Percentiles rank a stretch among this genome's conserved stretches.
phyloP scores from a whole-genome alignment of 2,797 vertebrate species.

The Ibycter americanus region DNA sequence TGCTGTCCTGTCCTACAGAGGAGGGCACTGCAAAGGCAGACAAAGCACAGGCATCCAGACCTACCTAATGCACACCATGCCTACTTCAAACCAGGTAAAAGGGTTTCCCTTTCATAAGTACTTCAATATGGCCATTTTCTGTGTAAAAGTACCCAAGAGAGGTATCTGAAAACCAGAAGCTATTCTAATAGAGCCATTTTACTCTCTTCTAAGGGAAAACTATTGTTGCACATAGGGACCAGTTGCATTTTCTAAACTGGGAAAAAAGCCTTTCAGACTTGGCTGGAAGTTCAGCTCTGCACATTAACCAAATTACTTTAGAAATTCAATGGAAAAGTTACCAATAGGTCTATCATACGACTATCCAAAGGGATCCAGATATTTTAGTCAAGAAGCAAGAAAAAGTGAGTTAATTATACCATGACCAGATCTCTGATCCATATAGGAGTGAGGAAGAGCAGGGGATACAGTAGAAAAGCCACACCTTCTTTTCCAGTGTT shows the following conservation, averaged over 20 bases:
- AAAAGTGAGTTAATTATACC: neutral
- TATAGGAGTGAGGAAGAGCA: neutral
- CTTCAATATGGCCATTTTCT: neutral
- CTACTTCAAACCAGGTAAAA: neutral
- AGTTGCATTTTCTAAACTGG: constrained; percentile 5
- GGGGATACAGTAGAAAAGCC: neutral
- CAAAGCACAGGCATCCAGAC: neutral
- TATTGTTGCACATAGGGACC: neutral
- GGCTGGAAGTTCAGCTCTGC: neutral
- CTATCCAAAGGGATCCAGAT: neutral
- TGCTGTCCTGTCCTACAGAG: neutral
- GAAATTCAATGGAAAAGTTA: neutral
- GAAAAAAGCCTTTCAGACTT: neutral
- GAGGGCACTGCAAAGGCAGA: neutral
- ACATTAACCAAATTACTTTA: neutral
- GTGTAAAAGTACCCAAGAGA: neutral
- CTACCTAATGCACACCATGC: neutral
- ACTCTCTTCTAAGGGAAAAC: neutral
- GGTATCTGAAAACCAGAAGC: neutral
- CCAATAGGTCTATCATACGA: neutral
- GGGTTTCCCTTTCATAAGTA: neutral
- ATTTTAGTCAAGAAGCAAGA: neutral
- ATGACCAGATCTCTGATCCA: neutral
- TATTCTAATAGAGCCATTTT: neutral
- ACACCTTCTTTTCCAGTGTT: neutral